A percentile compares a stretch with the other conserved stretches of the same genome.
phyloP scores from a whole-genome alignment of 2,113 vertebrate species.

The human region DNA sequence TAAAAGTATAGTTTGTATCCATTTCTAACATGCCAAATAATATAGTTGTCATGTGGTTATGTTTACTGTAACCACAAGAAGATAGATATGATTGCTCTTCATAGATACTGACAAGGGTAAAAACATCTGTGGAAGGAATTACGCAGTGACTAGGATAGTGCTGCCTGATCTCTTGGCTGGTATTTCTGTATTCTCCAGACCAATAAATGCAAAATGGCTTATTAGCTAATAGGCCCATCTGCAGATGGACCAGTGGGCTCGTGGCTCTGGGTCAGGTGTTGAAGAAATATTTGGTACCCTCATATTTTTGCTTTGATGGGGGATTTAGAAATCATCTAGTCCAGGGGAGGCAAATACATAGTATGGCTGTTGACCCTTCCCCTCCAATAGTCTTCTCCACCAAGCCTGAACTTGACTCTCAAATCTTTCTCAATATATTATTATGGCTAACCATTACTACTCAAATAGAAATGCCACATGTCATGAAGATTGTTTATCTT shows the following conservation, averaged over 20 bases:
- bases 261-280: neutral
- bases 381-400: neutral
- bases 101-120: neutral
- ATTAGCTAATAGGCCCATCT: neutral
- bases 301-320: neutral
- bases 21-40: constrained; percentile 18
- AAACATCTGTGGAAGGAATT: neutral
- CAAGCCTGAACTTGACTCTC: neutral
- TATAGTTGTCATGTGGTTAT: neutral
- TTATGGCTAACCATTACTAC: neutral
- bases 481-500: neutral
- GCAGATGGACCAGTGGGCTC: neutral
- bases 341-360: neutral
- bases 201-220: neutral
- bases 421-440: neutral
- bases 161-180: neutral
- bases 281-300: neutral
- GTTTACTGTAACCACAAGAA: neutral
- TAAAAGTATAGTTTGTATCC: neutral
- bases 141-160: neutral
- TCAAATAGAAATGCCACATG: neutral
- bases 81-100: neutral
- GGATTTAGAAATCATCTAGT: neutral
- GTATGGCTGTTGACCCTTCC: neutral
- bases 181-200: neutral